Conservation (phyloP, 2,797 vertebrate genomes). For the Crossoptilon crossoptilon region DNA sequence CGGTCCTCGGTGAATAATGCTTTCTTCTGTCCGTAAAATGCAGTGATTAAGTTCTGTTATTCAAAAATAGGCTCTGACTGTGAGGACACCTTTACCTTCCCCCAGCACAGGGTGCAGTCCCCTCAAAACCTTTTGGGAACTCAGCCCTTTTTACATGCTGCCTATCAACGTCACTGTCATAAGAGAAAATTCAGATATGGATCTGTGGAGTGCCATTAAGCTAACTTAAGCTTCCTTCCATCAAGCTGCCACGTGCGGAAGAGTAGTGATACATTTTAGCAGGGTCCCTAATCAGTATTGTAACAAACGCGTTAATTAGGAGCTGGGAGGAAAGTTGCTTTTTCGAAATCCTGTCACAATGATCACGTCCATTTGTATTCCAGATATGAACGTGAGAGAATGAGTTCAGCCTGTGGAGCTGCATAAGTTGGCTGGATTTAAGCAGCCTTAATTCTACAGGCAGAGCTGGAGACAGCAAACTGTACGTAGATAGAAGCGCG, state of each 20-base stretch:
- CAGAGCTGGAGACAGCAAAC: neutral
- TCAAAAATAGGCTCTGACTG: neutral
- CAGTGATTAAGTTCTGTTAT: neutral
- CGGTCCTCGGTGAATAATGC: neutral
- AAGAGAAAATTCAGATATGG: neutral
- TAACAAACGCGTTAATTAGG: neutral
- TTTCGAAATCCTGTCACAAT: neutral
- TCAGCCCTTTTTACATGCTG: neutral
- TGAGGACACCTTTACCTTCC: neutral
- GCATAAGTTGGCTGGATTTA: neutral
- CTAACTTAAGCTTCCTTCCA: neutral
- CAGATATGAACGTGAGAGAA: neutral
- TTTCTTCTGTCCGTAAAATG: neutral
- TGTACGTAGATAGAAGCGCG: accelerated
- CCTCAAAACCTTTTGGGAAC: neutral
- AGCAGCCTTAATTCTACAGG: neutral
- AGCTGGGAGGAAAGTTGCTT: neutral
- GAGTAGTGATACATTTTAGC: neutral
- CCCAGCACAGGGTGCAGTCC: neutral
- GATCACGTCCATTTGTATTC: neutral
- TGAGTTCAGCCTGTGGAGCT: neutral
- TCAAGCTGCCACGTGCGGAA: accelerated
- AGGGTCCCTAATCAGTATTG: neutral
- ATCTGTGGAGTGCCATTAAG: neutral
- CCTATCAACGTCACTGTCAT: neutral